Evolutionary conservation across 2,888 invertebrate species (phyloP).

Genomic region (Norana najaformis): DNA sequence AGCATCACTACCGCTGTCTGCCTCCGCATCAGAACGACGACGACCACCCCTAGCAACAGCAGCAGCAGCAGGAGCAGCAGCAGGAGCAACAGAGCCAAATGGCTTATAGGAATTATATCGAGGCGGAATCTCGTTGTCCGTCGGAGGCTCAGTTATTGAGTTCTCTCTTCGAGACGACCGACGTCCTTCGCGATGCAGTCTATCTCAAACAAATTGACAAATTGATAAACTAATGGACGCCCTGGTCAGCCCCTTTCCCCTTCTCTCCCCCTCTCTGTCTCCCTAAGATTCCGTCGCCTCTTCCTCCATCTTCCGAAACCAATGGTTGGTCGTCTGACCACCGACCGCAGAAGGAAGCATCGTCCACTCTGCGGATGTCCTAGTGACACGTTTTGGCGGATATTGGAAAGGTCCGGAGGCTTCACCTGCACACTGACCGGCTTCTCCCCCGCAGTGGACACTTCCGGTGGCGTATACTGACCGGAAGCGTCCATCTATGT

Average conservation of each 20-base stretch:
- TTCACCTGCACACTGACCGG: background rate
- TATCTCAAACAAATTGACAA: slow-evolving; percentile 23
- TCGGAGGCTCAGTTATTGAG: slow-evolving; percentile 2
- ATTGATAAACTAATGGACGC: slow-evolving; percentile 26
- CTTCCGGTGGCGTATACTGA: background rate
- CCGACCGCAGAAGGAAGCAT: background rate
- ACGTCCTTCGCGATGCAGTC: background rate
- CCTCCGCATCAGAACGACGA: background rate
- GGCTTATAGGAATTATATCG: slow-evolving; percentile 13
- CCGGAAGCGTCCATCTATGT: background rate
- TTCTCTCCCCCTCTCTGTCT: background rate
- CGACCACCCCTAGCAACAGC: background rate
- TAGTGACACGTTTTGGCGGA: slow-evolving; percentile 13
- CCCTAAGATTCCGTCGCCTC: background rate
- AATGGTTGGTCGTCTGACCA: background rate
- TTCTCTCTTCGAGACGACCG: background rate
- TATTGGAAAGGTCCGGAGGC: background rate
- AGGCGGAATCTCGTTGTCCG: slow-evolving; percentile 3
- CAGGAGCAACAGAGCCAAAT: background rate
- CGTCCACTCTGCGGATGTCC: background rate
- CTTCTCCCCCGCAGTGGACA: background rate
- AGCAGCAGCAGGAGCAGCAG: background rate
- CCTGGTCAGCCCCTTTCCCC: background rate
- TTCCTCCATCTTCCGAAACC: background rate
- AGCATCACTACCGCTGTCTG: background rate